Base-by-base conservation (phyloP, 2,113 vertebrate genomes). In the Chaenogobius annularis region DNA sequence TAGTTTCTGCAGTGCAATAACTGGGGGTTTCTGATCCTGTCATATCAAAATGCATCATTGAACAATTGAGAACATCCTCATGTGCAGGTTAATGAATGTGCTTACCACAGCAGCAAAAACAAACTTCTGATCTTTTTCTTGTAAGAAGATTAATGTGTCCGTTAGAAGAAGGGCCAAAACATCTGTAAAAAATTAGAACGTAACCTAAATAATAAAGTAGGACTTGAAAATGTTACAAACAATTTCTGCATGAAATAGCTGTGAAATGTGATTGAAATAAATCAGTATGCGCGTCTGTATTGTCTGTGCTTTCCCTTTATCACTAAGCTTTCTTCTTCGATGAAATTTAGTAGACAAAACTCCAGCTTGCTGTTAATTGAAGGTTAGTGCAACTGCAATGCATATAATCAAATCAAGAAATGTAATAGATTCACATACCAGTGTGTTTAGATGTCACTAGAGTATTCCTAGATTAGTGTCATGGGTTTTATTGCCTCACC, bases 121-220 rank as follows among this genome's bases (percentile, higher is more conserved):
- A 65, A 95, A 98, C 80, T 97, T 98, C 92, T 98, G 96, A 85
- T 98, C 96, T 83, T 98, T 98, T 76, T 98, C 96, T 90, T 98
- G 96, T 66, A 98, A 91, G 87, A 98, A 95, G 59, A 98, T 90
- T 68, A 98, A 92, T 3, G 94, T 78, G 79, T 98, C 96, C 31
- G 92, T 94, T 69, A 98, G 92, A 77, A 98, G 95, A 0, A 98
- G 91, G 1, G 95, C 96, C 89, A 96, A 88, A 46, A 92, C 93
- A 63, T 97, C 96, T 98, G 88, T 76, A 80, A 88, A 76, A 26
- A 78, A 15, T 31, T 3, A 12, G 62, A 0, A 59, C 52, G 17
- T 7, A 74, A 56, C 46, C 19, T 54, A 50, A 50, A 19, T 50
- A 7, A 20, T 54, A 54, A 20, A 19, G 4, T 54, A 10, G 19